Evolutionary conservation across 2,113 vertebrate species (phyloP).

Genomic region (Grus americana): DNA sequence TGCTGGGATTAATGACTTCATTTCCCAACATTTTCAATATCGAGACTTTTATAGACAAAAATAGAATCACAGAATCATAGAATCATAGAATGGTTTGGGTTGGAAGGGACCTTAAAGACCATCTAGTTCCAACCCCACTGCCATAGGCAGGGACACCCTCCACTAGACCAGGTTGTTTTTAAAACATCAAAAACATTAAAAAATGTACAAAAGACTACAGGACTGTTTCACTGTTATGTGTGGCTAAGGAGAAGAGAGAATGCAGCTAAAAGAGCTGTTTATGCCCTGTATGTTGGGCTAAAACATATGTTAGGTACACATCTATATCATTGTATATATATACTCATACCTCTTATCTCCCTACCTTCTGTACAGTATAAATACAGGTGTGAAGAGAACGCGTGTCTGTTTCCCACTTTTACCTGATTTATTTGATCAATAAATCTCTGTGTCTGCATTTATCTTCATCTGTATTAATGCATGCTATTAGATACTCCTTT

Average conservation of each 20-base stretch:
- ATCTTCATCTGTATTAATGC: background rate
- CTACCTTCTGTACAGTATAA: background rate
- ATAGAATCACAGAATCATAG: background rate
- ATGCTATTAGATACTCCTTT: background rate
- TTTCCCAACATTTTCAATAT: background rate
- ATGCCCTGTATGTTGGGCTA: background rate
- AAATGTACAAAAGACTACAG: accelerated
- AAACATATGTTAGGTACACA: background rate
- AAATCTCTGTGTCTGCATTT: background rate
- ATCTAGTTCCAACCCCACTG: too few relatives aligned
- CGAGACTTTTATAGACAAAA: background rate
- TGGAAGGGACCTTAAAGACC: too few relatives aligned
- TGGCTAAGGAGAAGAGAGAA: background rate
- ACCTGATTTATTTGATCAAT: background rate
- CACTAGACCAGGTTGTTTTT: too few relatives aligned
- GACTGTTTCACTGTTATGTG: background rate
- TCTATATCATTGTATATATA: background rate
- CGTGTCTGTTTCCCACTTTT: background rate
- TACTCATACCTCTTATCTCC: background rate
- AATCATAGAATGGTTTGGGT: too few relatives aligned
- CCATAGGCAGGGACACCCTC: too few relatives aligned
- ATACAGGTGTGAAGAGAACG: background rate
- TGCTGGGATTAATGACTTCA: background rate
- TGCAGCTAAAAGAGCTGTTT: background rate
- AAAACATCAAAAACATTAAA: too few relatives aligned